Base-by-base conservation (phyloP, 2,888 invertebrate genomes). In the Rhaphigaster nebulosa region DNA sequence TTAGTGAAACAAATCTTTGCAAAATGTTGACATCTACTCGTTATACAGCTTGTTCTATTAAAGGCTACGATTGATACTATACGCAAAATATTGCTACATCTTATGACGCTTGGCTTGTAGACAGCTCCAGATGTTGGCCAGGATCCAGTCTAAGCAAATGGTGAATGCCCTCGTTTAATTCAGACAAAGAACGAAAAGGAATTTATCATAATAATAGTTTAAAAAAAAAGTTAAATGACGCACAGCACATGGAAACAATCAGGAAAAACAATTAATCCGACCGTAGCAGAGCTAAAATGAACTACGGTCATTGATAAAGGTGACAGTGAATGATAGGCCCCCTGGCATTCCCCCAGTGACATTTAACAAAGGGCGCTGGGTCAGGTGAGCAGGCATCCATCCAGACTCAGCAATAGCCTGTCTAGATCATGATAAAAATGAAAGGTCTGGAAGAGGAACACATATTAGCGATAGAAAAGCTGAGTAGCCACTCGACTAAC, bases 281-380 rank as follows among this genome's bases (percentile, higher is more conserved):
- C 29, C 4, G 29, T 29, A 65, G 29, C 5, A 29, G 65, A 65
- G 15, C n/a, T 76, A 15, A 38, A 76, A 76, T 8, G 70, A 76
- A 76, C 20, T 6, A 20, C 1, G 20, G 70, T 29, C 70, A 76
- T 76, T 76, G 70, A 76, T 76, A 76, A 76, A 76, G 70, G 70
- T 76, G 70, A 23, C 70, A 20, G 70, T 76, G 70, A 76, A 76
- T 76, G 70, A 76, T 76, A 8, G 70, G 38, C 34, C 38, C 65
- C 29, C 34, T 76, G 70, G 70, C 70, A 76, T 76, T 76, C 70
- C 38, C 20, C 70, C 70, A 38, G 70, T 76, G 70, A 76, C 70
- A 76, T 76, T 76, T 76, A 38, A 76, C 65, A 76, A 76, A 76
- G 70, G 70, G 70, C 70, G 34, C 0, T 10, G 29, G 70, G 70